A percentile compares a stretch with the other conserved stretches of the same genome.
phyloP scores from a whole-genome alignment of 2,888 invertebrate genomes.

The Oscheius sp. region DNA sequence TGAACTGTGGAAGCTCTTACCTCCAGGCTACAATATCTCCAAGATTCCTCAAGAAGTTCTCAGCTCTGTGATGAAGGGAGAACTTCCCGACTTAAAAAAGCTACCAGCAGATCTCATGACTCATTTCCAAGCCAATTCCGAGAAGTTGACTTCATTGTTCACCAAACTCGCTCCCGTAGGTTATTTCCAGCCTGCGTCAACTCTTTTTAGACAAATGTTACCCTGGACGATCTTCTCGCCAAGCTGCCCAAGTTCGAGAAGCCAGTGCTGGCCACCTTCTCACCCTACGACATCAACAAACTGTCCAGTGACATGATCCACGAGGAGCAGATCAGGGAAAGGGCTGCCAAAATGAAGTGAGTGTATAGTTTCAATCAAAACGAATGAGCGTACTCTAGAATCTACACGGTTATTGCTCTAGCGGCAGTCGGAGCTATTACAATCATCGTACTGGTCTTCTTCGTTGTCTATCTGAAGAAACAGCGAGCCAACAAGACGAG shows the following conservation, averaged over 20 bases:
- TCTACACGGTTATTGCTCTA: constrained; percentile 64
- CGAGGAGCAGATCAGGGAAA: constrained; percentile 45
- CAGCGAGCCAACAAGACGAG: constrained; percentile 37
- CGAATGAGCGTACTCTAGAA: constrained; percentile 28
- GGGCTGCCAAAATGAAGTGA: constrained; percentile 42
- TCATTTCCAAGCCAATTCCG: constrained; percentile 64
- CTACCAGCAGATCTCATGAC: constrained; percentile 68
- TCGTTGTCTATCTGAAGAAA: constrained; percentile 77
- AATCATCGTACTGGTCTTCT: constrained; percentile 59
- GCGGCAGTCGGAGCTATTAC: constrained; percentile 62
- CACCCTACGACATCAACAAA: constrained; percentile 71
- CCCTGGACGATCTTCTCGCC: constrained; percentile 67
- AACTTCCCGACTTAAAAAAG: constrained; percentile 68
- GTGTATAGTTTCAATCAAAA: not conserved
- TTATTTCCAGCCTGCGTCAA: not conserved
- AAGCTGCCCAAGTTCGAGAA: constrained; percentile 69
- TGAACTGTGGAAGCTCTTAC: constrained; percentile 54
- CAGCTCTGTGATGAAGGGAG: constrained; percentile 59
- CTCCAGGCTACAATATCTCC: constrained; percentile 59
- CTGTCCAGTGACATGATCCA: constrained; percentile 65
- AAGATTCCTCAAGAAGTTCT: constrained; percentile 39
- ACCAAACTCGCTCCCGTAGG: constrained; percentile 37
- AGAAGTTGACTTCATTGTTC: constrained; percentile 58
- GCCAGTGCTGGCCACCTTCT: constrained; percentile 64
- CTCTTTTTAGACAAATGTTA: constrained; percentile 50